These are phyloP conservation scores for Rhadinocentrus ornatus DNA, from an alignment of 2,797 vertebrate species.

Conservation along the genomic window DNA sequence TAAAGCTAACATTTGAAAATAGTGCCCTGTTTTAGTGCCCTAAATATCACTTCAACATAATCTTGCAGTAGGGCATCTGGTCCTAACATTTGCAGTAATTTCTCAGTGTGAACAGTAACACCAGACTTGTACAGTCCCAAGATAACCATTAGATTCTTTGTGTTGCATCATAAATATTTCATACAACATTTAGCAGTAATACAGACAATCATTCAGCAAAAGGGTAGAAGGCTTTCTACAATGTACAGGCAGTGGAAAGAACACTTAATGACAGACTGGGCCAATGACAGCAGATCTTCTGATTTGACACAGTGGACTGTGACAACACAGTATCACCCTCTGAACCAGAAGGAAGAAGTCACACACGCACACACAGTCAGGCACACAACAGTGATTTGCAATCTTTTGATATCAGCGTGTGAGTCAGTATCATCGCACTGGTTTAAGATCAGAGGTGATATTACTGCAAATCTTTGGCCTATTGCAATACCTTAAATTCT, in stretches of 20 bases:
- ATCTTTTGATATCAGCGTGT: not conserved
- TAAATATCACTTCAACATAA: constrained; percentile 13
- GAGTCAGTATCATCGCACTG: not conserved
- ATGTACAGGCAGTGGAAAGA: not conserved
- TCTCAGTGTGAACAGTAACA: not conserved
- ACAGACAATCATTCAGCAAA: constrained; percentile 10
- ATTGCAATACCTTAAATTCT: constrained; percentile 31
- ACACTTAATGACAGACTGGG: constrained; percentile 34
- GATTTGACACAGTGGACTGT: constrained; percentile 38
- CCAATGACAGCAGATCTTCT: constrained; percentile 26
- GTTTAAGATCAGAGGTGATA: constrained; percentile 13
- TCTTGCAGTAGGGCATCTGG: not conserved
- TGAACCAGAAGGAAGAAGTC: constrained; percentile 21
- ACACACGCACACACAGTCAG: not conserved
- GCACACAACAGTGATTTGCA: constrained; percentile 9
- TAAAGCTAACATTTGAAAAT: constrained; percentile 1
- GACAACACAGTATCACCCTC: constrained; percentile 44
- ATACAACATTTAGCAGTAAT: constrained; percentile 18
- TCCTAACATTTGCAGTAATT: not conserved
- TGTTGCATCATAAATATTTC: constrained; percentile 28
- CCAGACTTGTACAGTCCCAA: not conserved
- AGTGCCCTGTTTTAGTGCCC: constrained; percentile 2
- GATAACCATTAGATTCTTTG: not conserved
- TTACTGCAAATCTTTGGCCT: constrained; percentile 17
- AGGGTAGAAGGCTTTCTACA: not conserved